phyloP scores from a whole-genome alignment of 2,888 invertebrate species.

The Mechanitis mazaeus region DNA sequence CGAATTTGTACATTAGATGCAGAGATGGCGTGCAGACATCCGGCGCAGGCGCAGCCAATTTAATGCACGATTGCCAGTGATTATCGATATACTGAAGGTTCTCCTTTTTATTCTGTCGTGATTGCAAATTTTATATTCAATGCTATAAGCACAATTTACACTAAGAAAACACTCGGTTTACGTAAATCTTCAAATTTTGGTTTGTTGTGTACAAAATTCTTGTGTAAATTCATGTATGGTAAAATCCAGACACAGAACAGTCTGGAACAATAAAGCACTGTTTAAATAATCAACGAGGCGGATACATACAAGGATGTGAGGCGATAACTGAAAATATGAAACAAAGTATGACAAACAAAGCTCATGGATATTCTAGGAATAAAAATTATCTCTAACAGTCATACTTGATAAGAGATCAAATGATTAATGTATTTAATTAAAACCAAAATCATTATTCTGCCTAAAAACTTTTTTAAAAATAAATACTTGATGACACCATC shows the following conservation, averaged over 20 bases:
- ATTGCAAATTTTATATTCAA: slow-evolving; percentile 1
- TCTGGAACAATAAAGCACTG: background rate
- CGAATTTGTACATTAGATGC: background rate
- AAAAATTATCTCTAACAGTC: background rate
- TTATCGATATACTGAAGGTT: slow-evolving; percentile 35
- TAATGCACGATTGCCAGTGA: slow-evolving; percentile 50
- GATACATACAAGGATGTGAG: background rate
- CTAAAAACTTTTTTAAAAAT: too few relatives aligned
- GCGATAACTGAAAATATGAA: slow-evolving; percentile 1
- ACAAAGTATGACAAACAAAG: background rate
- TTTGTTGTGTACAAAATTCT: too few relatives aligned
- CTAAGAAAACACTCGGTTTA: too few relatives aligned
- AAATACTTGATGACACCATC: too few relatives aligned
- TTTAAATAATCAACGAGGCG: background rate
- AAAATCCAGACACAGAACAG: background rate
- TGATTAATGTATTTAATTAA: background rate
- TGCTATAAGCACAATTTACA: background rate
- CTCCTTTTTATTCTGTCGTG: slow-evolving; percentile 13
- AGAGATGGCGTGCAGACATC: slow-evolving; percentile 45
- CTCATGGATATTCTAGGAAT: background rate
- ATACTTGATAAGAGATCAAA: background rate
- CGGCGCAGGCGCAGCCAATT: slow-evolving; percentile 50
- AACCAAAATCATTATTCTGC: background rate
- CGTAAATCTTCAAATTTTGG: too few relatives aligned
- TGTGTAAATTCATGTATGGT: background rate